phyloP scores from a whole-genome alignment of 2,113 vertebrate species.

The Balaeniceps rex region DNA sequence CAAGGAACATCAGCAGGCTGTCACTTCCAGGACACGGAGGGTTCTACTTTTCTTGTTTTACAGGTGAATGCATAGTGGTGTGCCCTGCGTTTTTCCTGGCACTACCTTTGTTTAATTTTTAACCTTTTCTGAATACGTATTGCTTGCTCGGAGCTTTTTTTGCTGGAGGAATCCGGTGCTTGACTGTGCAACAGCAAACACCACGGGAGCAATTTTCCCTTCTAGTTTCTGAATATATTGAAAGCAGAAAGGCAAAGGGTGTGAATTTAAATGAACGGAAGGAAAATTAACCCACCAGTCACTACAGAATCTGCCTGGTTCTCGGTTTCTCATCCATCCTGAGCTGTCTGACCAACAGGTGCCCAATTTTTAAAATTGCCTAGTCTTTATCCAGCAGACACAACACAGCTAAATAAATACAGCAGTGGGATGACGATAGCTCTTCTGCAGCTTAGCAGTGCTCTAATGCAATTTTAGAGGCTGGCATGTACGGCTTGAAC shows the following conservation, averaged over 20 bases:
- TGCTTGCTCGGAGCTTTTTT: background rate
- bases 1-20: background rate
- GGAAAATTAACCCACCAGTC: background rate
- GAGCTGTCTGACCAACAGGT: constrained; percentile 10
- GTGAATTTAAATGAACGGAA: background rate
- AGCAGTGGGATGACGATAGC: background rate
- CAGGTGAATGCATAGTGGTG: background rate
- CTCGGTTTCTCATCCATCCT: background rate
- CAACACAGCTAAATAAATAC: background rate
- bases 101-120: background rate
- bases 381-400: background rate
- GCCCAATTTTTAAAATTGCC: background rate
- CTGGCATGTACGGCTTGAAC: background rate
- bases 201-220: background rate
- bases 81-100: background rate
- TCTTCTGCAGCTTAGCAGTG: background rate
- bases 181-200: background rate
- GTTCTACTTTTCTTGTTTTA: background rate
- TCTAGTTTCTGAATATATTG: background rate
- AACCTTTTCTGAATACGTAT: background rate
- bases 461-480: background rate
- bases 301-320: background rate
- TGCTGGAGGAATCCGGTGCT: background rate
- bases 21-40: too few species aligned
- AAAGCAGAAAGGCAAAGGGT: background rate